Evolutionary conservation across 2,113 vertebrate genomes (phyloP).

Genomic region (human (Homo sapiens)): DNA sequence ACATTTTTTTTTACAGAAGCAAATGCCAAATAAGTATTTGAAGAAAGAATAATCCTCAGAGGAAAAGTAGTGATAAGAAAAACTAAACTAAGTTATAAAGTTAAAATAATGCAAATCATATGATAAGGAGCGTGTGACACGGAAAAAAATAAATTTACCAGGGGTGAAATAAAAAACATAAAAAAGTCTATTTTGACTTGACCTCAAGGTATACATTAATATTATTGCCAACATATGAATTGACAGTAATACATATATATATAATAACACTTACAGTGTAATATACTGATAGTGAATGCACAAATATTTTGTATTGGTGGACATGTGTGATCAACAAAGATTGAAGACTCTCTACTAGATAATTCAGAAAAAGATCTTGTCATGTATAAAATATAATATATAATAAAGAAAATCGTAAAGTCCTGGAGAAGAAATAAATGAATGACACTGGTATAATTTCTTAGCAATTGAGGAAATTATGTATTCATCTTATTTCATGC

Average conservation of each 20-base stretch:
- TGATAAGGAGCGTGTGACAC: neutral
- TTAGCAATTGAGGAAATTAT: neutral
- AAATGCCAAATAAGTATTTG: neutral
- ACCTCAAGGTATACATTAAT: conserved; percentile 34
- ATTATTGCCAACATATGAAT: neutral
- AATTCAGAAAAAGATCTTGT: neutral
- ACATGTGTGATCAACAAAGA: neutral
- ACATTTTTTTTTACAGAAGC: neutral
- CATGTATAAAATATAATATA: neutral
- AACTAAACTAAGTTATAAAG: neutral
- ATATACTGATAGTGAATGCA: neutral
- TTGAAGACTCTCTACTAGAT: neutral
- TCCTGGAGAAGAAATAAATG: neutral
- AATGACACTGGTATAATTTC: neutral
- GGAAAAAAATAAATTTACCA: neutral
- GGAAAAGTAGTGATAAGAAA: neutral
- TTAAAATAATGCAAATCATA: neutral
- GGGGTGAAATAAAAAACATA: neutral
- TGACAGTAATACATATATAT: neutral
- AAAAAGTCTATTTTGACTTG: neutral
- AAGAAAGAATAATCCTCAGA: neutral
- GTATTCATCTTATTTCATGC: neutral
- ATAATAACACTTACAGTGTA: no score
- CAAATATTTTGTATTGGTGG: neutral
- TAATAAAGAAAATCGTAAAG: neutral